Percentiles rank a stretch among this genome's conserved stretches.
Evolutionary conservation across 2,888 invertebrate species (phyloP).

Genomic region (Linyphia triangularis): DNA sequence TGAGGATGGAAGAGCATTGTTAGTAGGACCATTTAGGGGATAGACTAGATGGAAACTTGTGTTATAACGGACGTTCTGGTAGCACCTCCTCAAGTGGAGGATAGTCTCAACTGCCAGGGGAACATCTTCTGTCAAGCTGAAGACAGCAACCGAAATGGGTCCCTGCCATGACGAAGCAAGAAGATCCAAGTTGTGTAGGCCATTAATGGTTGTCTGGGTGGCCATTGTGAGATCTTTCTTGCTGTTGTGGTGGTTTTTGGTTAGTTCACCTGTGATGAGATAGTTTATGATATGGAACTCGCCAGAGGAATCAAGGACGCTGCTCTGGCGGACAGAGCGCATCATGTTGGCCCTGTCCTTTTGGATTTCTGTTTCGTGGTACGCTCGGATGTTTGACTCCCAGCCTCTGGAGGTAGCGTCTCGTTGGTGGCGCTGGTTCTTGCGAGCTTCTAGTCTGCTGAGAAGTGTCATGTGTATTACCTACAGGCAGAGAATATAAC

Average conservation of each 20-base stretch:
- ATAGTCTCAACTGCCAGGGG: constrained; percentile 80
- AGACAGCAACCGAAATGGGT: constrained; percentile 82
- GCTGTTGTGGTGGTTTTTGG: constrained; percentile 43
- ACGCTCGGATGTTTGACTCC: constrained; percentile 54
- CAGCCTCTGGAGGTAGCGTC: constrained; percentile 50
- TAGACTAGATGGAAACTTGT: constrained; percentile 82
- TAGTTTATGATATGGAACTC: constrained; percentile 80
- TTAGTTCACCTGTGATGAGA: constrained; percentile 66
- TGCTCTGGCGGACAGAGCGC: constrained; percentile 75
- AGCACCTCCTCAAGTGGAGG: constrained; percentile 80
- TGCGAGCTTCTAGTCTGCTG: constrained; percentile 77
- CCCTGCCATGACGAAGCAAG: constrained; percentile 81
- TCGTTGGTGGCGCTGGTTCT: constrained; percentile 68
- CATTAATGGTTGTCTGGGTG: constrained; percentile 81
- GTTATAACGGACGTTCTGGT: constrained; percentile 79
- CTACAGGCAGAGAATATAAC: constrained; percentile 36
- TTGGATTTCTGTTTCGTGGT: constrained; percentile 71
- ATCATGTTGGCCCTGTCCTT: constrained; percentile 76
- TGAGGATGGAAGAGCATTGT: constrained; percentile 69
- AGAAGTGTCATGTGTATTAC: constrained; percentile 78
- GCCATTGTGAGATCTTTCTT: constrained; percentile 80
- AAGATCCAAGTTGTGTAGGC: constrained; percentile 80
- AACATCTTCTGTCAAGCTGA: constrained; percentile 80
- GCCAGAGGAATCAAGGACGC: constrained; percentile 80
- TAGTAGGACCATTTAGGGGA: constrained; percentile 79